Base-by-base conservation (phyloP, 2,888 invertebrate species). In the Himalopsyche anomala region DNA sequence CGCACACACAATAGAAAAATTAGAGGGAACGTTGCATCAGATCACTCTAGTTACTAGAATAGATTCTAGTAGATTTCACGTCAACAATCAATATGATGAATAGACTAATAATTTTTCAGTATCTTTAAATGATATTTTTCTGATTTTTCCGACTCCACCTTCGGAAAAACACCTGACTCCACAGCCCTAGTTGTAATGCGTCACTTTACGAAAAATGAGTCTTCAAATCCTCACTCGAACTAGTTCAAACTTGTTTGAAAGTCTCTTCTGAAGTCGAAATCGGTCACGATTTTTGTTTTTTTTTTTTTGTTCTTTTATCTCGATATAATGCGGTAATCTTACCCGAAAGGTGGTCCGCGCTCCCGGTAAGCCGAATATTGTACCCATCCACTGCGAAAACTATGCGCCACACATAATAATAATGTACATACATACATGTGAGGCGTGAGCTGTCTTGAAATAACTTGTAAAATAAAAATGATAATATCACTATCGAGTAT, bases 251-350 rank as follows among this genome's bases (percentile, higher is more conserved):
- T 51, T 62, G 62, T 45, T 74, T 38, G 38, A 74, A 74, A 74
- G 74, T 62, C 84, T 62, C 81, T 84, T 81, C 51, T 81, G 40
- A 56, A 81, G 62, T 81, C 28, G 85, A 87, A 28, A 87, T 87
- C 87, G 83, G 85, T 87, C 87, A 87, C 87, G 87, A 85, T 80
- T 80, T 85, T 56, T 80, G 85, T 81, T 86, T 83, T 86, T 79
- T 83, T 86, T 79, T 45, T 85, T 86, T 84, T 85, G 79, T 54
- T 45, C 74, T 55, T 80, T 83, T 81, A 36, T 17, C 84, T 54
- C 38, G 19, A 51, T 69, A 81, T 84, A 81, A 84, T 81, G 36
- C 81, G 40, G 81, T 84, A 81, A 84, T 84, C 84, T 62, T 62
- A 62, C 51, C n/a, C 45, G 28, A 80, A 51, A 28, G 51, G 45